Evolutionary conservation across 2,113 vertebrate species (phyloP), one percentile per base, ranked within the genome.

Genomic region (Daubentonia madagascariensis): DNA sequence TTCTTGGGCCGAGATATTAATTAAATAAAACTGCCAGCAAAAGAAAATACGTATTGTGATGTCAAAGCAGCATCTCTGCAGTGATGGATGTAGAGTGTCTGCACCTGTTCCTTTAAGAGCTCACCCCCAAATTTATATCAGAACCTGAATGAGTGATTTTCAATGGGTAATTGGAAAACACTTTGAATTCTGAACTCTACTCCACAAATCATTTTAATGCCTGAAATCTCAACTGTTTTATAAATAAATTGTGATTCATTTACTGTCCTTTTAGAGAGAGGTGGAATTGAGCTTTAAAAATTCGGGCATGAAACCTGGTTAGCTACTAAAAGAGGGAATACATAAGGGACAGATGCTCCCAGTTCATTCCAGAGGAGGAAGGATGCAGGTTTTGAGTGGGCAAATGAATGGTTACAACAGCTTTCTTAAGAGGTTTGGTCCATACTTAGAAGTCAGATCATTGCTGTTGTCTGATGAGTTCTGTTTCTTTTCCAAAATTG

Each of bases 181-280:
- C 18, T 59, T 95, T 73, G 48, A 35, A 50, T 68, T 81, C 52
- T 61, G 48, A 50, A 61, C 37, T 50, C 48, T 61, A n/a, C 9
- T 40, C 59, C 4, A 25, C 10, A 28, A 81, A 67, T 89, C 75
- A 78, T 91, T 78, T 95, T 93, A 89, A 83, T 83, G 59, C 73
- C 52, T 80, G 30, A 89, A 92, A 52, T 90, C 57, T 81, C 73
- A 89, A 67, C 32, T 90, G 52, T n/a, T 97, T 85, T 59, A 40
- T 35, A 75, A 85, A 50, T 89, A 90, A 92, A 91, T 63, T 67
- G 78, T 70, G 50, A 95, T 92, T 93, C 32, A 87, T 63, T 89
- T 65, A 18, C 63, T 72, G 16, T 85, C 35, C 70, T 90, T 63
- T 68, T 79, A 52, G 54, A 68, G 68, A 86, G 40, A 90, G 32